Evolutionary conservation across 2,888 invertebrate species (phyloP).

Genomic region (Catocala nupta): DNA sequence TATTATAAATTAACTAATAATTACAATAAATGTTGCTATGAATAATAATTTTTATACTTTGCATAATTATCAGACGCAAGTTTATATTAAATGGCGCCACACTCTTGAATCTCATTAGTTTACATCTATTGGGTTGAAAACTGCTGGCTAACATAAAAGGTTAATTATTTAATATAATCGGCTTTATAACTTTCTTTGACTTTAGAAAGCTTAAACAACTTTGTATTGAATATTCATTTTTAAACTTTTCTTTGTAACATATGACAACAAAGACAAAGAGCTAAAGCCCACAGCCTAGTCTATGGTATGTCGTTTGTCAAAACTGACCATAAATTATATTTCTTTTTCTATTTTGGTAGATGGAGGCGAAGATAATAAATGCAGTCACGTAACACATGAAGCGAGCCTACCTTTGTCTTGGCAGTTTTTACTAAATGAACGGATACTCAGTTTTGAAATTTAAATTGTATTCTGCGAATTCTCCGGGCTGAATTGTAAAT

Average conservation of each 20-base stretch:
- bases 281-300: background rate
- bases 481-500: conserved; percentile 16
- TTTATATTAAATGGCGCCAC: too few species aligned
- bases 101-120: too few species aligned
- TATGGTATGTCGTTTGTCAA: conserved; percentile 7
- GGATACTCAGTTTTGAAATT: conserved; percentile 49
- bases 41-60: too few species aligned
- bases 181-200: too few species aligned
- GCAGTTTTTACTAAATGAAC: conserved; percentile 41
- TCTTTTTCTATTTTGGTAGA: conserved; percentile 16
- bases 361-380: conserved; percentile 21
- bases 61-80: too few species aligned
- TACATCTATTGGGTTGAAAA: too few species aligned
- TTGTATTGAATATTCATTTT: background rate
- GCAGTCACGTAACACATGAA: conserved; percentile 40
- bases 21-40: too few species aligned
- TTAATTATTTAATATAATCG: too few species aligned
- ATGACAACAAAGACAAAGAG: background rate
- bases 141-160: too few species aligned
- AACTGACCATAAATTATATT: conserved; percentile 16
- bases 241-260: background rate
- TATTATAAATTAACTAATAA: too few species aligned
- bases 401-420: conserved; percentile 40
- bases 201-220: background rate
- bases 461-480: conserved; percentile 47